Evolutionary conservation across 2,797 vertebrate species (phyloP).

Genomic region (Enoplosus armatus): DNA sequence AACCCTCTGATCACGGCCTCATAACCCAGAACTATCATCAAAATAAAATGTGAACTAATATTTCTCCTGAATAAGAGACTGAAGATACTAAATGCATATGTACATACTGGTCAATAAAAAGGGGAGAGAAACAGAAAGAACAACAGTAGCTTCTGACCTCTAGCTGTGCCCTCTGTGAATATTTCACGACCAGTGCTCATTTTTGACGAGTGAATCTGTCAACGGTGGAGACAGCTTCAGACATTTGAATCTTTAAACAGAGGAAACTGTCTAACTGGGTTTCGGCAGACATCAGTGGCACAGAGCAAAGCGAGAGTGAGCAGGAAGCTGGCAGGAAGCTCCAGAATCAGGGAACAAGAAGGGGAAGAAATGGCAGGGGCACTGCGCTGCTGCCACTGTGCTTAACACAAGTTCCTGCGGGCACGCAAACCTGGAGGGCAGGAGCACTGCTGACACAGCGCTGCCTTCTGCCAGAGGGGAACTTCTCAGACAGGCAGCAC

Average conservation of each 20-base stretch:
- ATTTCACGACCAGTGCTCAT: constrained; percentile 71
- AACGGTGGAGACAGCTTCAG: constrained; percentile 70
- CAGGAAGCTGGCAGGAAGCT: constrained; percentile 66
- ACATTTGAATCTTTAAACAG: constrained; percentile 80
- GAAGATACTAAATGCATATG: constrained; percentile 13
- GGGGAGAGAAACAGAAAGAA: constrained; percentile 14
- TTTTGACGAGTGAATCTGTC: constrained; percentile 75
- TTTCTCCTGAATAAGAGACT: background rate
- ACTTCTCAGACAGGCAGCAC: constrained; percentile 31
- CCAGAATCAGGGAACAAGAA: constrained; percentile 34
- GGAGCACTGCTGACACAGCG: constrained; percentile 62
- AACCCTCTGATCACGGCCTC: constrained; percentile 1
- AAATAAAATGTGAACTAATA: background rate
- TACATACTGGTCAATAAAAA: constrained; percentile 7
- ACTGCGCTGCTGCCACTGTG: constrained; percentile 15
- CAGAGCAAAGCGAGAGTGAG: constrained; percentile 35
- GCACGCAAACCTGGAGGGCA: constrained; percentile 47
- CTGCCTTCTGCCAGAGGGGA: constrained; percentile 39
- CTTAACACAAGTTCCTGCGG: constrained; percentile 45
- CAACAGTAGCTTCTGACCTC: constrained; percentile 61
- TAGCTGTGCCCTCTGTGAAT: constrained; percentile 68
- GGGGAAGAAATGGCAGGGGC: constrained; percentile 34
- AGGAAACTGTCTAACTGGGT: constrained; percentile 76
- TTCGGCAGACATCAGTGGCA: constrained; percentile 58
- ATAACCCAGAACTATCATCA: constrained; percentile 1